Evolutionary conservation across 2,113 vertebrate genomes (phyloP), one percentile per base, ranked within the genome.

Genomic region (Hippocampus zosterae): DNA sequence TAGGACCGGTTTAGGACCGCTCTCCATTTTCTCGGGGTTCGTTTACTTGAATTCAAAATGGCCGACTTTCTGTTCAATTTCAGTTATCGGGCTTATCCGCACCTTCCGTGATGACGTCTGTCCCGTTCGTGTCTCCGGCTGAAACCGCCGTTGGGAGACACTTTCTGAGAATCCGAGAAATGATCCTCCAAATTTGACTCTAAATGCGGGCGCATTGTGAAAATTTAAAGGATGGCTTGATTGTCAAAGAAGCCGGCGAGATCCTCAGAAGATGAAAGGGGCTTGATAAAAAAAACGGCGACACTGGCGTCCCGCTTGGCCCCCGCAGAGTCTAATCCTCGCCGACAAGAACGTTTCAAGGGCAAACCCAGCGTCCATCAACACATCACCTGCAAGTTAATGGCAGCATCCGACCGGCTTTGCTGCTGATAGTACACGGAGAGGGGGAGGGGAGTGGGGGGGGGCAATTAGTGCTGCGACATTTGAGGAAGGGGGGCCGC

Each of bases 171-270:
- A 44, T 10, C 42, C 42, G 12, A 44, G 42, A 44, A 44, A 44
- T 44, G 8, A 44, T 44, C 42, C 42, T 44, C 42, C 12, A 44
- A 44, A 10, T 0, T 44, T 44, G 42, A n/a, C n/a, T n/a, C n/a
- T n/a, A n/a, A n/a, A n/a, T n/a, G 81, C 79, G 69, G 72, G 71
- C 66, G 74, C 70, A 86, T 91, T 87, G 88, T 91, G 89, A 91
- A 91, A 90, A 82, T 81, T 79, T 76, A 90, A 92, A 92, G 83
- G 70, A 90, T 90, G 85, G 82, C 79, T 87, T 86, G 85, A 86
- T 86, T 81, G 81, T 76, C 46, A 82, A 76, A 69, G 81, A 90
- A 87, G 72, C 82, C 75, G 74, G 56, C 70, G 7, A 73, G 81
- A 72, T 77, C 69, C 73, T 81, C 59, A 82, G 77, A 77, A 85